These are phyloP conservation scores for Apogon hyalosoma DNA, from an alignment of 2,797 vertebrate genomes.

Conservation along the genomic window DNA sequence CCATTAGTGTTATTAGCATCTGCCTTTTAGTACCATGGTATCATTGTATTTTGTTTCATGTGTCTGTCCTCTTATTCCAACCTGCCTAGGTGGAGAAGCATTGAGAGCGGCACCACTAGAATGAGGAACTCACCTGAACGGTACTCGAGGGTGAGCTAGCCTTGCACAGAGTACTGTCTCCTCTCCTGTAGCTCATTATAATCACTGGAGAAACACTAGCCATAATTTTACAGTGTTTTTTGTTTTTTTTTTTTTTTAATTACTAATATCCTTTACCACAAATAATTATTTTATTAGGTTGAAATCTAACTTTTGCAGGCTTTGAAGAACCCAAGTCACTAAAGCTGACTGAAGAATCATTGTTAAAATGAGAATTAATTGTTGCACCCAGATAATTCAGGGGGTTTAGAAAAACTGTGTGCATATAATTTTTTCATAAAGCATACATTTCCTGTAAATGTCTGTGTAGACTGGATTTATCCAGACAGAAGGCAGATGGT, in stretches of 20 bases:
- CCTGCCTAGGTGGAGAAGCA: constrained; percentile 86
- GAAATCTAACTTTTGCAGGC: constrained; percentile 17
- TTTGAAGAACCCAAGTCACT: constrained; percentile 35
- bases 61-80: constrained; percentile 89
- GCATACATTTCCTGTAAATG: constrained; percentile 17
- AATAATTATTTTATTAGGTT: constrained; percentile 35
- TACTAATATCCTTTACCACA: constrained; percentile 37
- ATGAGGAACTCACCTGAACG: constrained; percentile 87
- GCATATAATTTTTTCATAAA: neutral
- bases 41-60: constrained; percentile 82
- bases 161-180: constrained; percentile 85
- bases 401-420: neutral
- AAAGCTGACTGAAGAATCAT: constrained; percentile 42
- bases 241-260: constrained; percentile 36
- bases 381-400: constrained; percentile 1
- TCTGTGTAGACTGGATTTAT: constrained; percentile 34
- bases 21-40: constrained; percentile 71
- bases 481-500: constrained; percentile 33
- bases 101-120: constrained; percentile 82
- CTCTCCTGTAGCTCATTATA: constrained; percentile 77
- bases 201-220: constrained; percentile 68
- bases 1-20: constrained; percentile 53
- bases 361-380: constrained; percentile 22
- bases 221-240: constrained; percentile 39
- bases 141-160: constrained; percentile 89